A percentile compares a stretch with the other conserved stretches of the same genome.
These are phyloP conservation scores for Rhorus exstirpatorius DNA, from an alignment of 2,888 invertebrate genomes.

Conservation along the genomic window DNA sequence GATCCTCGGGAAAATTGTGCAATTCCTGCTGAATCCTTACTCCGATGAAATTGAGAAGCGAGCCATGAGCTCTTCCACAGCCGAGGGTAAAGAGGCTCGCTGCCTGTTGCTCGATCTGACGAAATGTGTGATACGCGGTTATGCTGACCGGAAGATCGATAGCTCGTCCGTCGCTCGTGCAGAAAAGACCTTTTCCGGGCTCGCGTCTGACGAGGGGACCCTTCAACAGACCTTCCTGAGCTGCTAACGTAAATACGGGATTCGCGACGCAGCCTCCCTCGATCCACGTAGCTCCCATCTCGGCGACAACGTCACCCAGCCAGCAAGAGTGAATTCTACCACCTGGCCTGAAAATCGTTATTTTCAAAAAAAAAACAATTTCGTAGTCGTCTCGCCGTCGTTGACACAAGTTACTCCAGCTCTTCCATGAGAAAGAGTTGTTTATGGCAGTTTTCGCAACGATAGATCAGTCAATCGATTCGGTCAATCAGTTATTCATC, in stretches of 20 bases:
- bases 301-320: conserved; percentile 92
- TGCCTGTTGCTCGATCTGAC: conserved; percentile 90
- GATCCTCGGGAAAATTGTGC: conserved; percentile 90
- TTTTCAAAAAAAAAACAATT: too few species aligned
- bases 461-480: too few species aligned
- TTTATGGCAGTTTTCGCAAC: too few species aligned
- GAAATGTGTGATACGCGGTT: conserved; percentile 90
- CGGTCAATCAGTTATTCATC: too few species aligned
- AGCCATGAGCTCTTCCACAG: conserved; percentile 89
- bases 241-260: conserved; percentile 90
- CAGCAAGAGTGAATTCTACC: conserved; percentile 93
- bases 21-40: conserved; percentile 90
- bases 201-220: conserved; percentile 88
- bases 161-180: conserved; percentile 91
- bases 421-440: too few species aligned
- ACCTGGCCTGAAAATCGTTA: conserved; percentile 88
- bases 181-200: conserved; percentile 88
- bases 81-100: conserved; percentile 88
- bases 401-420: too few species aligned
- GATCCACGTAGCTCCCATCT: conserved; percentile 92
- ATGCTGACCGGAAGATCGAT: conserved; percentile 89
- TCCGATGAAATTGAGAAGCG: conserved; percentile 89
- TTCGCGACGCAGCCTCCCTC: conserved; percentile 91
- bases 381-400: too few species aligned
- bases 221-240: conserved; percentile 89